Conservation (phyloP, 2,888 invertebrate species). For the Nomada ruficornis region DNA sequence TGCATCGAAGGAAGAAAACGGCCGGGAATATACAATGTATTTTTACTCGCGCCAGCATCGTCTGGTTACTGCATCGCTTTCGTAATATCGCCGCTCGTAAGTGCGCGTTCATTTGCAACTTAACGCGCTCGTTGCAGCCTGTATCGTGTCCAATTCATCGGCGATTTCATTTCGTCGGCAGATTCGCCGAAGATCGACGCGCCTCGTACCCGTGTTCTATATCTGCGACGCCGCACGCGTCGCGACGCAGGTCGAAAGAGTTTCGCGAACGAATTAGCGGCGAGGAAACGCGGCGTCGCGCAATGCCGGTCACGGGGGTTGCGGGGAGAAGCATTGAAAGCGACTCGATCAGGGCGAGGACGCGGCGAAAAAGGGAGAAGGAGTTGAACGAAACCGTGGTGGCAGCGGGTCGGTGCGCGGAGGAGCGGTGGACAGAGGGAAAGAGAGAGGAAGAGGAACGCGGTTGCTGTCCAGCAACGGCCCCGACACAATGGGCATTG, state of each 20-base stretch:
- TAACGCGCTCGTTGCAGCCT: conserved; percentile 37
- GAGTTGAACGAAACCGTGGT: background rate
- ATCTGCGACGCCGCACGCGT: background rate
- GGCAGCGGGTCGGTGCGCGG: background rate
- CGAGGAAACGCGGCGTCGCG: background rate
- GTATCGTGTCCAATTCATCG: conserved; percentile 45
- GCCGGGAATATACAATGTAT: conserved; percentile 23
- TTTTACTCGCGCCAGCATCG: conserved; percentile 52
- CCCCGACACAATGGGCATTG: conserved; percentile 80
- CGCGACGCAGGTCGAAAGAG: background rate
- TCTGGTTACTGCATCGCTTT: conserved; percentile 58
- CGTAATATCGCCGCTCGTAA: conserved; percentile 46
- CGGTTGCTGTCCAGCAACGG: conserved; percentile 70
- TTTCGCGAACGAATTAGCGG: background rate
- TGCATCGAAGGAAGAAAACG: conserved; percentile 18
- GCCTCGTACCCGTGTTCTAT: too few species aligned
- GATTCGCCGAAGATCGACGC: conserved; percentile 4
- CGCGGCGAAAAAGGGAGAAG: conserved; percentile 13
- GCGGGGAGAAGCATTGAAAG: conserved; percentile 19
- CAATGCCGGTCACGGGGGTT: background rate
- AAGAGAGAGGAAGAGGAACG: conserved; percentile 24
- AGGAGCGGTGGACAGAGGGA: background rate
- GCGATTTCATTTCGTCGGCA: conserved; percentile 13
- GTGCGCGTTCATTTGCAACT: conserved; percentile 38
- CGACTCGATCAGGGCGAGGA: conserved; percentile 22